These are phyloP conservation scores for Pedionomus torquatus DNA, from an alignment of 2,113 vertebrate genomes.

Conservation along the genomic window DNA sequence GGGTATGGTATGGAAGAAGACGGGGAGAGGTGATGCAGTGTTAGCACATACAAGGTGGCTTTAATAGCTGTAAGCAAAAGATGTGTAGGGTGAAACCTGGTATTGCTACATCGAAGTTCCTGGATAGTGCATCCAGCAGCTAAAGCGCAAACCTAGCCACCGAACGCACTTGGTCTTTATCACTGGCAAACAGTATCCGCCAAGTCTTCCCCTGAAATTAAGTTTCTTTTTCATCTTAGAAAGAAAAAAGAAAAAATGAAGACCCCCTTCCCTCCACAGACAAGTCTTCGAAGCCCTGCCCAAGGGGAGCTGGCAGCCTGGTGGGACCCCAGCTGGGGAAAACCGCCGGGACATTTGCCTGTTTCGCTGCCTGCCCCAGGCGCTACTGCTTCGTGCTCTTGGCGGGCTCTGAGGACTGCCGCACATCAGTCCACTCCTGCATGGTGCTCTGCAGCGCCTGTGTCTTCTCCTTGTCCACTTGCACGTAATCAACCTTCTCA, in stretches of 20 bases:
- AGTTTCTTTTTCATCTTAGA: slow-evolving; percentile 1
- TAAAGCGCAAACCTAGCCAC: slow-evolving; percentile 44
- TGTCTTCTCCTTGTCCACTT: slow-evolving; percentile 98
- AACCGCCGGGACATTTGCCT: background rate
- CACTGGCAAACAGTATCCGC: slow-evolving; percentile 43
- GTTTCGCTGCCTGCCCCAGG: accelerated
- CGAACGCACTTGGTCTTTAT: slow-evolving; percentile 2
- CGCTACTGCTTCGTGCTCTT: slow-evolving; percentile 85
- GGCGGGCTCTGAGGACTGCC: slow-evolving; percentile 90
- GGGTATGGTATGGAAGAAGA: background rate
- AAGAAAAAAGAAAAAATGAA: background rate
- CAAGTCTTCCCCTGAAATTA: slow-evolving; percentile 53
- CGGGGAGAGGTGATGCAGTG: background rate
- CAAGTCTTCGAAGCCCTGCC: slow-evolving; percentile 29
- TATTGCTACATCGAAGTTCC: slow-evolving; percentile 47
- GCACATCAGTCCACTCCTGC: slow-evolving; percentile 98
- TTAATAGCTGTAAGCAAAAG: slow-evolving; percentile 30
- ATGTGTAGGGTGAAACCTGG: slow-evolving; percentile 19
- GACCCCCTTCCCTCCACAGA: background rate
- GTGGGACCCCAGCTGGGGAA: background rate
- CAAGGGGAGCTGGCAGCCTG: background rate
- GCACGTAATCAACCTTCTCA: slow-evolving; percentile 98
- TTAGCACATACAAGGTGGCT: slow-evolving; percentile 31
- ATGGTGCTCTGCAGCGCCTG: slow-evolving; percentile 97
- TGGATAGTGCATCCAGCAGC: slow-evolving; percentile 37